Base-by-base conservation (phyloP, 2,888 invertebrate genomes). In the Lithophane leautieri region DNA sequence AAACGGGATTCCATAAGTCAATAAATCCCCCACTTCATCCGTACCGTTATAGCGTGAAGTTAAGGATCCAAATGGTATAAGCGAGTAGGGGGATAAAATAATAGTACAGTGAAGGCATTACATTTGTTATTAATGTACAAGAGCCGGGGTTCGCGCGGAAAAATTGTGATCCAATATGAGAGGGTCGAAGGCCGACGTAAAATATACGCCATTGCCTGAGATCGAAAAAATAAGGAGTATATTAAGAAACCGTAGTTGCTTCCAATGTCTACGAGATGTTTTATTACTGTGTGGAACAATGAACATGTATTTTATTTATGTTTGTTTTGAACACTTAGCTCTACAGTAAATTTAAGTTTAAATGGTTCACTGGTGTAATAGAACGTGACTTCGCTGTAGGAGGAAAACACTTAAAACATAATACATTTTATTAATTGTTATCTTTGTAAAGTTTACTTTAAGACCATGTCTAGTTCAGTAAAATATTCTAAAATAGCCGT, bases 71-170 rank as follows among this genome's bases (percentile, higher is more conserved):
- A 78, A 77, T 69, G 73, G 79, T 74, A 81, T 80, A 78, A 87
- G 81, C 76, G 83, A 83, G 73, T 71, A 75, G 73, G 71, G 78
- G 75, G 79, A 82, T 85, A 71, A 83, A 87, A 86, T 82, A 82
- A 87, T 85, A 81, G 78, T 83, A 86, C 78, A 79, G 78, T 70
- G 79, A 81, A 81, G 68, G 81, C 79, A 87, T 86, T 88, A 88
- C 88, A 86, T 85, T 86, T 77, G 82, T 82, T 86, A 85, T 87
- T 88, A 87, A 87, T 87, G 87, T 87, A 88, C 77, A 79, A 78
- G 70, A 63, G 77, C 71, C 54, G 69, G 79, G 70, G 78, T 63
- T 71, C 71, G 73, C 71, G 63, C 58, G 61, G 78, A 82, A 85
- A 88, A 82, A 88, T 85, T 85, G 82, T 83, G 78, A 82, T 82